Conservation (phyloP, 2,113 vertebrate species). For the Aythya baeri region DNA sequence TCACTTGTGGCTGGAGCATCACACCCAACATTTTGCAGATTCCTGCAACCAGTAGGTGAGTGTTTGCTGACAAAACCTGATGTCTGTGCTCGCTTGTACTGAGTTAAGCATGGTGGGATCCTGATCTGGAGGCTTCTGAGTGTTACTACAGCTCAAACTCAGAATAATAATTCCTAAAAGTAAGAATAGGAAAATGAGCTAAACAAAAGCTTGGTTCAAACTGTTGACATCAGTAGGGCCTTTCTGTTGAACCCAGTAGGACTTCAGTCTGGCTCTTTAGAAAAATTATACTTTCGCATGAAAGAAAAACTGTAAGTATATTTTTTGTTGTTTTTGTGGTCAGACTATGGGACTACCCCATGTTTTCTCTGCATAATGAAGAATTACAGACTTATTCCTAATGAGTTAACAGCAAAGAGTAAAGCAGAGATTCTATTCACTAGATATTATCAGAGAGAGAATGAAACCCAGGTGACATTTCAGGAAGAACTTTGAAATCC, state of each 20-base stretch:
- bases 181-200: background rate
- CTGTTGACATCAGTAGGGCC: background rate
- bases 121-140: background rate
- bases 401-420: background rate
- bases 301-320: background rate
- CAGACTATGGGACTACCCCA: background rate
- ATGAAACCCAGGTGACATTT: constrained; percentile 39
- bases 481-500: constrained; percentile 11
- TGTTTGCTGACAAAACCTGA: background rate
- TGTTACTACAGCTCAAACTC: background rate
- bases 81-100: background rate
- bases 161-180: background rate
- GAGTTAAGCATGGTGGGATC: background rate
- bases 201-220: background rate
- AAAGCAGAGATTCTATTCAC: background rate
- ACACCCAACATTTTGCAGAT: background rate
- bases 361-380: background rate
- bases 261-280: background rate
- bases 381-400: background rate
- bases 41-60: background rate
- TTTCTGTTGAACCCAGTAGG: background rate
- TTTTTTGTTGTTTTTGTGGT: background rate
- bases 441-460: background rate
- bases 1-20: background rate
- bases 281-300: background rate